Percentiles rank a stretch among this genome's conserved stretches.
phyloP scores from a whole-genome alignment of 2,888 invertebrate genomes.

The Drosophila mettleri region DNA sequence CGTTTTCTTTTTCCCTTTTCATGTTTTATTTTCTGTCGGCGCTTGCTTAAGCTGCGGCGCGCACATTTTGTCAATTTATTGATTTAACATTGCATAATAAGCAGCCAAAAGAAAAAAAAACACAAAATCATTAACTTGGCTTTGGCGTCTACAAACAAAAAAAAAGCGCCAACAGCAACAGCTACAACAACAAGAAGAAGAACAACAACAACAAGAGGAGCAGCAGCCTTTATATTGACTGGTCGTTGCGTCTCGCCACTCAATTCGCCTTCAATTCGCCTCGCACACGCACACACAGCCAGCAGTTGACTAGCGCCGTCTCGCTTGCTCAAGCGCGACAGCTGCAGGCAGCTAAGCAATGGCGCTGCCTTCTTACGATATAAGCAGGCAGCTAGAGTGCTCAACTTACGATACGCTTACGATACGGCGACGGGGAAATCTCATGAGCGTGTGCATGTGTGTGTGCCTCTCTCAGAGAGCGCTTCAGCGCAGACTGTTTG shows the following conservation, averaged over 20 bases:
- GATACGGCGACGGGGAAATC: conserved; percentile 65
- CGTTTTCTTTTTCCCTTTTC: conserved; percentile 13
- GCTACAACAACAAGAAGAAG: conserved; percentile 31
- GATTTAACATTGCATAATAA: conserved; percentile 74
- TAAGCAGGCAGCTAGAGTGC: conserved; percentile 54
- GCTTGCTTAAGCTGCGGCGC: conserved; percentile 35
- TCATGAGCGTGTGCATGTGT: conserved; percentile 12
- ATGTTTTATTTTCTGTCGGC: too few species aligned
- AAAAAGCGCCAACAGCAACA: conserved; percentile 40
- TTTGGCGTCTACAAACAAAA: conserved; percentile 48
- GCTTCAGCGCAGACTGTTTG: conserved; percentile 65
- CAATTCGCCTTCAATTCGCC: conserved; percentile 72
- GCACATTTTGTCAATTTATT: conserved; percentile 63
- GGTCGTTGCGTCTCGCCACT: conserved; percentile 52
- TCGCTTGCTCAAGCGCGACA: conserved; percentile 50
- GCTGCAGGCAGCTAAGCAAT: conserved; percentile 54
- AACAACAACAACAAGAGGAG: conserved; percentile 11
- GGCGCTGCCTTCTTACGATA: conserved; percentile 79
- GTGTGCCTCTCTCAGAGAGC: conserved; percentile 34
- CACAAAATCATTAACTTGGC: conserved; percentile 73
- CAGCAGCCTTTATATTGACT: conserved; percentile 47
- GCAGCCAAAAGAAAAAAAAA: conserved; percentile 12
- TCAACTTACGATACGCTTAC: conserved; percentile 74
- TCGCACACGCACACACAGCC: conserved; percentile 33
- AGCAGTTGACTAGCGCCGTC: conserved; percentile 53